Conservation (phyloP, 2,888 invertebrate species). For the Eumerus sabulonum region DNA sequence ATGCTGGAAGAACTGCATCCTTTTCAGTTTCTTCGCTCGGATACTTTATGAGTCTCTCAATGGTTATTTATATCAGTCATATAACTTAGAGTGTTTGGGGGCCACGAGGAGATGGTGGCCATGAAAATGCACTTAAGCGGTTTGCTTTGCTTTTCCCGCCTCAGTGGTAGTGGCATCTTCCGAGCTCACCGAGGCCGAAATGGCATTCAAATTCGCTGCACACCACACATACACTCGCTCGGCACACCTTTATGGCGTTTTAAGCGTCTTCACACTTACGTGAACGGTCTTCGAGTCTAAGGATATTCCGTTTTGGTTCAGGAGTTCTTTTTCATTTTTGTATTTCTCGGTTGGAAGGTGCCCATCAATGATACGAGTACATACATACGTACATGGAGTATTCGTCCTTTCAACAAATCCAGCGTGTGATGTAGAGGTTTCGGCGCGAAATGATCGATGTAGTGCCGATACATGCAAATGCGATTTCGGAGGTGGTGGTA, state of each 20-base stretch:
- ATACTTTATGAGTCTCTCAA: constrained; percentile 67
- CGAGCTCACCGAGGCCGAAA: constrained; percentile 21
- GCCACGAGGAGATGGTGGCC: constrained; percentile 37
- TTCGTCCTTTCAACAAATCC: constrained; percentile 55
- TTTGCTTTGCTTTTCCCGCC: constrained; percentile 10
- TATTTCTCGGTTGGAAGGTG: too few relatives aligned
- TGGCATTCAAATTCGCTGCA: constrained; percentile 59
- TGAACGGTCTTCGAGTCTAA: neutral
- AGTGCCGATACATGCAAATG: constrained; percentile 65
- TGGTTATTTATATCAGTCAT: constrained; percentile 67
- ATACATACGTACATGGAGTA: constrained; percentile 16
- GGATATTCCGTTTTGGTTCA: neutral
- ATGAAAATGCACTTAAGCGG: constrained; percentile 64
- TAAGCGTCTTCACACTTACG: constrained; percentile 54
- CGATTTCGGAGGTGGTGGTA: constrained; percentile 27
- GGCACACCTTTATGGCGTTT: constrained; percentile 63
- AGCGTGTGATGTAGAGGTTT: constrained; percentile 45
- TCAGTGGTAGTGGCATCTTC: constrained; percentile 35
- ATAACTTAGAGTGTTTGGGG: constrained; percentile 60
- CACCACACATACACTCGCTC: neutral
- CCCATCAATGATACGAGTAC: constrained; percentile 32
- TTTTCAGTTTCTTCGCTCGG: constrained; percentile 51
- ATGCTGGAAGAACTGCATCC: constrained; percentile 64
- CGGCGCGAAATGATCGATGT: constrained; percentile 55
- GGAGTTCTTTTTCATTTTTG: constrained; percentile 22